Conservation (phyloP, 2,888 invertebrate species). For the Cheilosia urbana region DNA sequence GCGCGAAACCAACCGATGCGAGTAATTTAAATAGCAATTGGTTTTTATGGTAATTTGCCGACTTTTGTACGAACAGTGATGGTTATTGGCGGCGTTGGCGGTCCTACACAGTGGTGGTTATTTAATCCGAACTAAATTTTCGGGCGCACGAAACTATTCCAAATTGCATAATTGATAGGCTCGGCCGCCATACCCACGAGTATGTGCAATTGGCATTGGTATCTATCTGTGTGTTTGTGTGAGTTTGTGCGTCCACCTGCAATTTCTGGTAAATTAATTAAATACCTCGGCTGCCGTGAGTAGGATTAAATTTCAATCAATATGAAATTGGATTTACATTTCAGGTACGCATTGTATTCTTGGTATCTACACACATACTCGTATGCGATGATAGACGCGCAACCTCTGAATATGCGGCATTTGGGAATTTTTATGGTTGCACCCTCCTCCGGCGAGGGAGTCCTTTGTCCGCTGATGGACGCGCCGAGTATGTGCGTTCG, state of each 20-base stretch:
- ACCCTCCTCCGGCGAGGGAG: not conserved
- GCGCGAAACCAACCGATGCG: conserved; percentile 53
- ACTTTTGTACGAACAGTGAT: conserved; percentile 57
- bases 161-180: conserved; percentile 73
- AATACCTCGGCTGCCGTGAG: conserved; percentile 71
- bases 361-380: not conserved
- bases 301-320: conserved; percentile 74
- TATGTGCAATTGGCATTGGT: conserved; percentile 3
- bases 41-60: conserved; percentile 73
- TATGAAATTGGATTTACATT: conserved; percentile 73
- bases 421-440: conserved; percentile 30
- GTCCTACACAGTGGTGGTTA: conserved; percentile 42
- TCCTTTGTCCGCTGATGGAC: conserved; percentile 23
- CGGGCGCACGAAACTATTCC: conserved; percentile 68
- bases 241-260: conserved; percentile 15
- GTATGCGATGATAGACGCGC: conserved; percentile 16
- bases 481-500: not conserved
- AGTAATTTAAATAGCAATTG: conserved; percentile 74
- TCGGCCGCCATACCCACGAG: conserved; percentile 24
- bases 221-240: not conserved
- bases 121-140: conserved; percentile 70
- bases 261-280: conserved; percentile 74
- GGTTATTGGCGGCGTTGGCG: conserved; percentile 60
- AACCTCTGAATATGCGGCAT: not conserved
- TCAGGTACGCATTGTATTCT: conserved; percentile 30